Percentiles rank a stretch among this genome's conserved stretches.
Conservation (phyloP, 2,797 vertebrate genomes). For the Cercopithecus hamlyni region DNA sequence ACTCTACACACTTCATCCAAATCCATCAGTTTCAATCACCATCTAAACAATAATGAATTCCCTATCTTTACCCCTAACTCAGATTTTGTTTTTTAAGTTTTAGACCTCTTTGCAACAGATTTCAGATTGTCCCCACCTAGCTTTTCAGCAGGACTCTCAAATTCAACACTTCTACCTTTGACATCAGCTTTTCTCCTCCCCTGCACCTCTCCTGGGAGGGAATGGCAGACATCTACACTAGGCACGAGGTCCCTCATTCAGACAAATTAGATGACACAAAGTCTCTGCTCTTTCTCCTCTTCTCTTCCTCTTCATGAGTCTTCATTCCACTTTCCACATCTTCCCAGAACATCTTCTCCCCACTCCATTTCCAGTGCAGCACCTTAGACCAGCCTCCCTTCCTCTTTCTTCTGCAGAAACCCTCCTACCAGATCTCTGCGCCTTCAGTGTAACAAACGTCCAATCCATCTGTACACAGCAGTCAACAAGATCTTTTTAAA, state of each 20-base stretch:
- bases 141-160: neutral
- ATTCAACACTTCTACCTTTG: neutral
- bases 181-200: neutral
- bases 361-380: neutral
- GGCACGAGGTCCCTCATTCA: neutral
- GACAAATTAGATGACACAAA: neutral
- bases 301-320: too few species aligned
- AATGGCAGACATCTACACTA: neutral
- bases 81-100: neutral
- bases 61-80: neutral
- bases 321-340: neutral
- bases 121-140: neutral
- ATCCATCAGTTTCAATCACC: neutral
- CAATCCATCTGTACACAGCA: neutral
- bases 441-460: constrained; percentile 13
- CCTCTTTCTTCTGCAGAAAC: neutral
- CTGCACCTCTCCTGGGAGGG: neutral
- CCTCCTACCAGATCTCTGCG: neutral
- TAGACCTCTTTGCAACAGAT: neutral
- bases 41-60: neutral
- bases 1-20: neutral
- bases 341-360: neutral
- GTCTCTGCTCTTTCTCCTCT: neutral
- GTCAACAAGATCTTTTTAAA: constrained; percentile 70
- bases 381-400: neutral